Percentiles rank a stretch among this genome's conserved stretches.
phyloP scores from a whole-genome alignment of 2,797 vertebrate genomes.

The Leptodactylus fallax region DNA sequence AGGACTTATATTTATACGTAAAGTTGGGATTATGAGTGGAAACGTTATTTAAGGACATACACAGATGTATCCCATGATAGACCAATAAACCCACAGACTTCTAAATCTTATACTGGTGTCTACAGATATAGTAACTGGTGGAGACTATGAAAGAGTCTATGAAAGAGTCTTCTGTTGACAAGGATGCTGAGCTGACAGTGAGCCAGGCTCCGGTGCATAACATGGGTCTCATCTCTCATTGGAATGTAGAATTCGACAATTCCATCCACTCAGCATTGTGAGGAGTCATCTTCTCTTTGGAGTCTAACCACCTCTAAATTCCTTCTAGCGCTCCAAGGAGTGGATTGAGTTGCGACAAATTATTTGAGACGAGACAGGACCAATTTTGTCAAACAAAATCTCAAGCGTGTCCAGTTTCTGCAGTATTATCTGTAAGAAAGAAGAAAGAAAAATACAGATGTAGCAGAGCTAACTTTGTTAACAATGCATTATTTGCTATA shows the following conservation, averaged over 20 bases:
- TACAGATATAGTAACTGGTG: background rate
- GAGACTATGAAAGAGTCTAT: background rate
- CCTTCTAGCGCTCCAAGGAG: background rate
- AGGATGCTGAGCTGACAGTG: background rate
- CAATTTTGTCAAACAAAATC: background rate
- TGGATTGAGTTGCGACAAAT: background rate
- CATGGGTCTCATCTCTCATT: conserved; percentile 9
- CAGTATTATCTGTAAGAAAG: background rate
- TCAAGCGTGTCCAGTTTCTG: background rate
- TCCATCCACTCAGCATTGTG: background rate
- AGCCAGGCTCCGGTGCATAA: background rate
- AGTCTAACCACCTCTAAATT: background rate
- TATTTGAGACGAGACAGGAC: background rate
- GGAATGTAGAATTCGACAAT: background rate
- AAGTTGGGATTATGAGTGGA: background rate
- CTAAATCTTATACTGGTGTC: background rate
- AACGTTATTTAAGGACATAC: background rate
- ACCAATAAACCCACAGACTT: background rate
- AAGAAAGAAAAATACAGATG: background rate
- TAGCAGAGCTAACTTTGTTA: background rate
- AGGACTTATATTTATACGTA: background rate
- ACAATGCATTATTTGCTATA: background rate
- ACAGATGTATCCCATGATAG: background rate
- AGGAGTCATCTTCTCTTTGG: background rate
- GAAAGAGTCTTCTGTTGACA: conserved; percentile 9